A percentile compares a stretch with the other conserved stretches of the same genome.
Conservation (phyloP, 2,797 vertebrate genomes). For the Tachyglossus aculeatus region DNA sequence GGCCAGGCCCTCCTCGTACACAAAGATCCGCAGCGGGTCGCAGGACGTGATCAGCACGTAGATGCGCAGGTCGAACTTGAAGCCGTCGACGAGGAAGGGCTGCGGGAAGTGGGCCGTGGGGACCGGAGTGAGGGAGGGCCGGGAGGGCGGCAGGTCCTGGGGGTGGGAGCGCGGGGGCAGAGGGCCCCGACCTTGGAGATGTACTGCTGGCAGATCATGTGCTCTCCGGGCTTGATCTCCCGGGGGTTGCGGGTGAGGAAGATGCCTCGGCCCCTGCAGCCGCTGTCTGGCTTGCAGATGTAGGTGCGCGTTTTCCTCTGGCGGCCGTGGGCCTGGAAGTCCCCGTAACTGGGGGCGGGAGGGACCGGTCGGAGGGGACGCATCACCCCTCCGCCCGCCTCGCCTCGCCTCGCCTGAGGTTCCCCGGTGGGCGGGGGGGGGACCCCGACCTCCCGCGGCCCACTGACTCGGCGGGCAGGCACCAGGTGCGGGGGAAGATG, state of each 20-base stretch:
- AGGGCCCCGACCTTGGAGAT: constrained; percentile 76
- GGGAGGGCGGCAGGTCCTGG: neutral
- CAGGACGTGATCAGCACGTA: constrained; percentile 80
- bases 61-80: constrained; percentile 79
- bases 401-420: rapidly evolving
- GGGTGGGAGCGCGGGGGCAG: neutral
- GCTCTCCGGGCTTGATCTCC: constrained; percentile 75
- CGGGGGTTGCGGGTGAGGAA: constrained; percentile 65
- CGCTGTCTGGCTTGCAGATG: constrained; percentile 76
- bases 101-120: constrained; percentile 36
- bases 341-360: constrained; percentile 68
- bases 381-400: neutral
- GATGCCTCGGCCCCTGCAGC: constrained; percentile 74
- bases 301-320: constrained; percentile 61
- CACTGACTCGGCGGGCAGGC: constrained; percentile 79
- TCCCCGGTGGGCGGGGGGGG: neutral
- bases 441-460: rapidly evolving
- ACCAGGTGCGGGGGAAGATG: constrained; percentile 80
- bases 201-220: constrained; percentile 81
- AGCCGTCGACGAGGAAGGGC: constrained; percentile 81
- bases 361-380: constrained; percentile 1
- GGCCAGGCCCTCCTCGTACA: constrained; percentile 79
- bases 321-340: constrained; percentile 71
- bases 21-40: constrained; percentile 77
- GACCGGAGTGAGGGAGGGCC: neutral